These are phyloP conservation scores for Trisateles emortualis DNA, from an alignment of 2,888 invertebrate genomes.

Conservation along the genomic window DNA sequence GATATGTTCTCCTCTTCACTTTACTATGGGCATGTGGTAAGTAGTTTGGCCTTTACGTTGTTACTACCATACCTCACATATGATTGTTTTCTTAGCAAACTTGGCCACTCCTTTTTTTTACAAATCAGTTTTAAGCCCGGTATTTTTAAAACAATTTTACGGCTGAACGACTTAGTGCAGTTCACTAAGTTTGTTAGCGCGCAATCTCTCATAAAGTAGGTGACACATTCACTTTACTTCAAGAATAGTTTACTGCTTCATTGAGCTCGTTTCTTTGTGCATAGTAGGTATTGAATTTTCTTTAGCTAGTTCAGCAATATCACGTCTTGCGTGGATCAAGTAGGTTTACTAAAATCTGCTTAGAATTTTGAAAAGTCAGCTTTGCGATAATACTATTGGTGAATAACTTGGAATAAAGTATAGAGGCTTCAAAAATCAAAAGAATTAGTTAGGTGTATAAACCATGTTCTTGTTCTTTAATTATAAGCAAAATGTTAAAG, in stretches of 20 bases:
- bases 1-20: too few species aligned
- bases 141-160: not conserved
- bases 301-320: constrained; percentile 1
- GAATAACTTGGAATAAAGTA: not conserved
- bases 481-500: too few species aligned
- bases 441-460: too few species aligned
- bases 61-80: too few species aligned
- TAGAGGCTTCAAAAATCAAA: not conserved
- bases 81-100: too few species aligned
- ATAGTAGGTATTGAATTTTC: constrained; percentile 16
- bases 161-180: not conserved
- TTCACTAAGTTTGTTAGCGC: not conserved
- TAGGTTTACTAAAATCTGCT: not conserved
- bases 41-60: too few species aligned
- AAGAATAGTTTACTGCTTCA: not conserved
- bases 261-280: constrained; percentile 18
- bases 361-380: not conserved
- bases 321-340: not conserved
- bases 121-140: not conserved
- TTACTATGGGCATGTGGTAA: too few species aligned
- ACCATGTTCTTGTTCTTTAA: too few species aligned
- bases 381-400: not conserved
- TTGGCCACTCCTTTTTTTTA: too few species aligned
- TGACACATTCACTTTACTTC: not conserved
- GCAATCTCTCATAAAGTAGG: not conserved